Evolutionary conservation across 2,797 vertebrate genomes (phyloP).

Genomic region (Hemitrygon akajei): DNA sequence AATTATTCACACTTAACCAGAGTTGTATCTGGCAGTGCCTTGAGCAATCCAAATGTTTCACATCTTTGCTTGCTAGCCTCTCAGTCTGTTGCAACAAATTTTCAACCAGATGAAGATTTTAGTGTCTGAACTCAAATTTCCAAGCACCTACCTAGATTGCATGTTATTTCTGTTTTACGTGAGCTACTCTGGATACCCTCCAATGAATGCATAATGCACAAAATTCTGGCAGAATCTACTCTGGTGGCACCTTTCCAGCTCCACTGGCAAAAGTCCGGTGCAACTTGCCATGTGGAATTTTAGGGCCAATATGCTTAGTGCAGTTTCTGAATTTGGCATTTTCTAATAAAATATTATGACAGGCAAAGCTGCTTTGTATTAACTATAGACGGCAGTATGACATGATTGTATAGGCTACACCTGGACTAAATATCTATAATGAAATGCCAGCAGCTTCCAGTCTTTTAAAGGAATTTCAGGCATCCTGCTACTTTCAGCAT

Average conservation of each 20-base stretch:
- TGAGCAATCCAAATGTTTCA: neutral
- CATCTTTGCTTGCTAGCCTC: neutral
- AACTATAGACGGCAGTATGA: neutral
- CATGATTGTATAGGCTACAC: neutral
- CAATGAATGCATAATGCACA: neutral
- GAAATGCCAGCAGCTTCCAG: neutral
- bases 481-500: neutral
- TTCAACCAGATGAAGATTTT: neutral
- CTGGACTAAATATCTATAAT: constrained; percentile 8
- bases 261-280: neutral
- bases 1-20: neutral
- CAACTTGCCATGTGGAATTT: neutral
- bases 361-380: constrained; percentile 9
- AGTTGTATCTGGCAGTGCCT: neutral
- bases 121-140: neutral
- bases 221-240: neutral
- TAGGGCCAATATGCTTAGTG: neutral
- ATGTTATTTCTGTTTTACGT: neutral
- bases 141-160: neutral
- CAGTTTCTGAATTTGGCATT: neutral
- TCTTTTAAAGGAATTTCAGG: neutral
- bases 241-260: neutral
- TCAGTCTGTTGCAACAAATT: neutral
- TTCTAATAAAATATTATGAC: constrained; percentile 24
- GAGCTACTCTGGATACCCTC: neutral